Percentiles rank a stretch among this genome's conserved stretches.
Conservation (phyloP, 2,888 invertebrate species). For the Mystacides longicornis region DNA sequence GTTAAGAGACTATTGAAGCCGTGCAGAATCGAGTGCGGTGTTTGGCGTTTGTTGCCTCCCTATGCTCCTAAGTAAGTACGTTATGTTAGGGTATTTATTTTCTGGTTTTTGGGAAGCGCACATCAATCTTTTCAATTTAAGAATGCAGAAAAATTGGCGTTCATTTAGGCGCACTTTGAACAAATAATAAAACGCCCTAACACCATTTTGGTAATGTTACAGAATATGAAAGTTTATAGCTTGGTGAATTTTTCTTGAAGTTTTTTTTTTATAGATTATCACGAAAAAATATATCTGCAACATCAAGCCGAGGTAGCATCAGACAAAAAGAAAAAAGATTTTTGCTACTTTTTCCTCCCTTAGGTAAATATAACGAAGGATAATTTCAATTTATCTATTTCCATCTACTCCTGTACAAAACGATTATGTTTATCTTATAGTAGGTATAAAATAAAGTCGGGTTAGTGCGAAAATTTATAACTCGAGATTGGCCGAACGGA, state of each 20-base stretch:
- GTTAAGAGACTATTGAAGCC: too few relatives aligned
- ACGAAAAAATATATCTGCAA: conserved; percentile 1
- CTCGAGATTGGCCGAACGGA: too few relatives aligned
- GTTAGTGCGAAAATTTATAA: too few relatives aligned
- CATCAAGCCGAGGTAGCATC: too few relatives aligned
- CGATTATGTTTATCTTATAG: not conserved
- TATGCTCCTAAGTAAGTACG: too few relatives aligned
- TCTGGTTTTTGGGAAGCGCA: too few relatives aligned
- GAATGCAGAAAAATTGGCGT: too few relatives aligned
- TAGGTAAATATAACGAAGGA: not conserved
- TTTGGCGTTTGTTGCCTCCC: too few relatives aligned
- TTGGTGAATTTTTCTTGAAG: conserved; percentile 11
- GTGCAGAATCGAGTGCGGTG: too few relatives aligned
- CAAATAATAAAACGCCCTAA: not conserved
- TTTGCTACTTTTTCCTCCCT: not conserved
- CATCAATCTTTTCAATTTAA: too few relatives aligned
- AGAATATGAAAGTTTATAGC: conserved; percentile 15
- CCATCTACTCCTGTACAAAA: not conserved
- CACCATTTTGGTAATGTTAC: conserved; percentile 12
- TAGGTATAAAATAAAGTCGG: not conserved
- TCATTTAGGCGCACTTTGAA: too few relatives aligned
- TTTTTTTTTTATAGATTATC: conserved; percentile 6
- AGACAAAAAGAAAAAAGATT: not conserved
- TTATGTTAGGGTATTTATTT: too few relatives aligned
- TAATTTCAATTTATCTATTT: not conserved